Evolutionary conservation across 2,888 invertebrate genomes (phyloP).

Genomic region (Cerastoderma edule): DNA sequence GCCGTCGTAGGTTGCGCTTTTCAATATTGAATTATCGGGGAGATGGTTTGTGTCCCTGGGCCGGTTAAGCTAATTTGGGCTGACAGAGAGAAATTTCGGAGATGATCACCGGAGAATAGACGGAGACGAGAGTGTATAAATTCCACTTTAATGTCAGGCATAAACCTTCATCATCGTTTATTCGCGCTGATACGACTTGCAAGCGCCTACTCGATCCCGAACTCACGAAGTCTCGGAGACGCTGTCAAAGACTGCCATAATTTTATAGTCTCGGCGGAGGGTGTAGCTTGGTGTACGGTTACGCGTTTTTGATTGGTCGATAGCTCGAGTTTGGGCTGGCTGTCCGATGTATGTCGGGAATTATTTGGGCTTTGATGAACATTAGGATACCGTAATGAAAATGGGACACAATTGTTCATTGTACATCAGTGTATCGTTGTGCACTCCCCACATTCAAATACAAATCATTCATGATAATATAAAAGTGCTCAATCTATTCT

Average conservation of each 20-base stretch:
- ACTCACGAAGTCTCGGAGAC: slow-evolving; percentile 1
- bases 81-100: slow-evolving; percentile 61
- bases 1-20: slow-evolving; percentile 51
- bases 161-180: slow-evolving; percentile 61
- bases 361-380: too few species aligned
- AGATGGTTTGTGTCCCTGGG: slow-evolving; percentile 69
- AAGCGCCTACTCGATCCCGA: too few species aligned
- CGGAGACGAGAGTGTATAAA: slow-evolving; percentile 54
- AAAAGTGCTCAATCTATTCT: too few species aligned
- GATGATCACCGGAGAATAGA: slow-evolving; percentile 45
- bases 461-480: too few species aligned
- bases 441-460: too few species aligned
- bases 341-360: too few species aligned
- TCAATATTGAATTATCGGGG: slow-evolving; percentile 70
- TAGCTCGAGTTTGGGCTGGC: too few species aligned
- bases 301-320: too few species aligned
- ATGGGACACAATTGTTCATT: too few species aligned
- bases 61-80: slow-evolving; percentile 61
- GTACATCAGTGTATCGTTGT: too few species aligned
- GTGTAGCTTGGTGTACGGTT: background rate
- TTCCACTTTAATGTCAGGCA: slow-evolving; percentile 58
- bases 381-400: too few species aligned
- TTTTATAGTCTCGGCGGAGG: background rate
- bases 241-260: slow-evolving; percentile 1
- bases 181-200: slow-evolving; percentile 18